These are phyloP conservation scores for Hyles euphorbiae DNA, from an alignment of 1,140 invertebrate genomes.

Conservation along the genomic window DNA sequence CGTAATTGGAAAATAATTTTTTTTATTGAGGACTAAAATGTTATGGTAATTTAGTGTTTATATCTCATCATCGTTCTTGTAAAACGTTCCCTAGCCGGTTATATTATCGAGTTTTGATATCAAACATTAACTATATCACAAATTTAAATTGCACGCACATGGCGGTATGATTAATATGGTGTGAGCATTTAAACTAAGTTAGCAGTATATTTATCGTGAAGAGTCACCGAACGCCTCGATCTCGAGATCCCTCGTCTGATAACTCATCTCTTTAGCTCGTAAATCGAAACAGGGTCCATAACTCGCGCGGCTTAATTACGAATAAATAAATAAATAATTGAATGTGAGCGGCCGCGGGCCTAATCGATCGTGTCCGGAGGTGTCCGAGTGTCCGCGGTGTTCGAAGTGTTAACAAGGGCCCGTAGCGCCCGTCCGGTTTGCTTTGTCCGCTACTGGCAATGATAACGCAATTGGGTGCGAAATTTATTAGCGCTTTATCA, in stretches of 20 bases:
- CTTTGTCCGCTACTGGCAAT: conserved; percentile 15
- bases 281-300: conserved; percentile 56
- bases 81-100: no score
- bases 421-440: conserved; percentile 25
- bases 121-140: no score
- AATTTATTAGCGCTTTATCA: conserved; percentile 11
- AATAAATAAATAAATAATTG: conserved; percentile 76
- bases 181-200: no score
- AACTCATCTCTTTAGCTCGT: conserved; percentile 55
- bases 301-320: conserved; percentile 71
- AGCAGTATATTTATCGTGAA: no score
- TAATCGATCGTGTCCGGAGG: conserved; percentile 61
- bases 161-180: no score
- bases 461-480: conserved; percentile 15
- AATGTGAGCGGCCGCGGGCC: conserved; percentile 70
- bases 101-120: no score
- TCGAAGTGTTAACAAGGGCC: conserved; percentile 63
- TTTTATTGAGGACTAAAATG: not conserved
- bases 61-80: no score
- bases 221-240: no score
- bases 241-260: conserved; percentile 32
- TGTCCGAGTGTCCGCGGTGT: conserved; percentile 27
- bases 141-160: no score
- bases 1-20: not conserved
- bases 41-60: no score